Base-by-base conservation (phyloP, 2,888 invertebrate species). In the Acronicta aceris region DNA sequence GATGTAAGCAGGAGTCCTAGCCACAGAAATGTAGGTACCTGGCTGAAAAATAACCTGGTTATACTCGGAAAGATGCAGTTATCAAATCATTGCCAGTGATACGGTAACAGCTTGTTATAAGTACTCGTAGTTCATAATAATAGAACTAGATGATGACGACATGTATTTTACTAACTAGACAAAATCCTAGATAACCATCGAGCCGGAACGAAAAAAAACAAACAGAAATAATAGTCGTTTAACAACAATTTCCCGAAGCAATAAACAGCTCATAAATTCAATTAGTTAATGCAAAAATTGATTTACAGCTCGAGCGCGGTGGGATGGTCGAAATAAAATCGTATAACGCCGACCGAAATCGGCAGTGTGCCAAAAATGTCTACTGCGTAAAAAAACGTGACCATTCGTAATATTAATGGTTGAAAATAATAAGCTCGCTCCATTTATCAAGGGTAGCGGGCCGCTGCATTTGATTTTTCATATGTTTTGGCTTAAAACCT, bases 261-360 rank as follows among this genome's bases (percentile, higher is more conserved):
- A 93, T 93, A 92, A 94, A 92, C 92, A 91, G 89, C 81, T 85
- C 88, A 88, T 92, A 91, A 90, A 93, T 93, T 90, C 89, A 93
- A 93, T 93, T 91, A 92, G 89, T 91, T 91, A 91, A 93, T 92
- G 90, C 90, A 90, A 89, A 91, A 91, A 88, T 88, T 92, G 93
- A 93, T 94, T 93, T 93, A 93, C 80, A 69, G 71, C 78, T 65
- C 72, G 74, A 72, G 78, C 81, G 87, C 78, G 83, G 83, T 78
- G 79, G 81, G 81, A 74, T 70, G 81, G 87, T 82, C 77, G 83
- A 85, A 90, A 91, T 90, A 89, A 91, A 91, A 91, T 87, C 87
- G 79, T 81, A 88, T 84, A 85, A 81, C 79, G 71, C 75, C 82
- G 75, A 80, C 83, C 75, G 64, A 79, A 80, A 84, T 86, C 88